phyloP scores from a whole-genome alignment of 2,888 invertebrate genomes.

The Terebella lapidaria region DNA sequence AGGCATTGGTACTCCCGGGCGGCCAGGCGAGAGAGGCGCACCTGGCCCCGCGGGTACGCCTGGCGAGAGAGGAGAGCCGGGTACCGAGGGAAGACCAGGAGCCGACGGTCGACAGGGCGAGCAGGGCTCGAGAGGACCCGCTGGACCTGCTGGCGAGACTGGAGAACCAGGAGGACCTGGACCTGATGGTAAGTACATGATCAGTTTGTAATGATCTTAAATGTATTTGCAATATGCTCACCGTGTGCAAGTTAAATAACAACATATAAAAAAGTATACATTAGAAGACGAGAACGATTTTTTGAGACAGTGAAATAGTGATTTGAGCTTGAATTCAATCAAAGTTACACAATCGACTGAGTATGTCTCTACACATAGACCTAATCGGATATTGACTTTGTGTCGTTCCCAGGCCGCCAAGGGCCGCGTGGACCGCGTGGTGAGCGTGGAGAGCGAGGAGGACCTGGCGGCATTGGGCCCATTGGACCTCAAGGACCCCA shows the following conservation, averaged over 20 bases:
- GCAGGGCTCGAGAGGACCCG: conserved; percentile 6
- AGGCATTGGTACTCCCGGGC: conserved; percentile 12
- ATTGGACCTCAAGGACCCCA: background rate
- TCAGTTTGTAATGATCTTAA: too few species aligned
- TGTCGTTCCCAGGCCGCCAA: conserved; percentile 4
- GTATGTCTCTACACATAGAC: too few species aligned
- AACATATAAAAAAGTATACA: too few species aligned
- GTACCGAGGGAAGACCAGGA: conserved; percentile 7
- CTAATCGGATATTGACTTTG: too few species aligned
- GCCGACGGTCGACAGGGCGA: conserved; percentile 2
- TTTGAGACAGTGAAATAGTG: too few species aligned
- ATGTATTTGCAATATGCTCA: too few species aligned
- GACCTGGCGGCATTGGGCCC: conserved; percentile 13
- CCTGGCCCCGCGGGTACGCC: background rate
- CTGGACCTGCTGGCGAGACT: conserved; percentile 3
- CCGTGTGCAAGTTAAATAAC: too few species aligned
- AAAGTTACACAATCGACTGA: too few species aligned
- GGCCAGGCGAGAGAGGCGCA: conserved; percentile 4
- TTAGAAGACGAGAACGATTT: too few species aligned
- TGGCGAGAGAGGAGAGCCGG: conserved; percentile 12
- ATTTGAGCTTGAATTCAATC: too few species aligned
- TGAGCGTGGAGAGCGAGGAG: conserved; percentile 9
- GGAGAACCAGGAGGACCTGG: conserved; percentile 6
- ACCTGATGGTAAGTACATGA: background rate
- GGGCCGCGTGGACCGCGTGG: conserved; percentile 13